These are phyloP conservation scores for Catocala fraxini DNA, from an alignment of 2,888 invertebrate species.

Conservation along the genomic window DNA sequence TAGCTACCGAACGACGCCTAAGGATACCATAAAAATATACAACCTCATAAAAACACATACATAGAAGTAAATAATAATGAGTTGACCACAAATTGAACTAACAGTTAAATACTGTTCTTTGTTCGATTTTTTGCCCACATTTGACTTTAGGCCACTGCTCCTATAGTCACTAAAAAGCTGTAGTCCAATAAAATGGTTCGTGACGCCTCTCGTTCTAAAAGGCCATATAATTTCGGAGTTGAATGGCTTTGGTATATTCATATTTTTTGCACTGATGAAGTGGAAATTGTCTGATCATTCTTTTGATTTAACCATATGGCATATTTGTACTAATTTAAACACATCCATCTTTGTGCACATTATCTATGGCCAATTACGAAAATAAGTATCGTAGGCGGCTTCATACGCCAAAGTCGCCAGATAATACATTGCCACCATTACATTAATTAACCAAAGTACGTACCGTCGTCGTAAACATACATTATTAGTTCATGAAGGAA, in stretches of 20 bases:
- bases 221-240: slow-evolving; percentile 2
- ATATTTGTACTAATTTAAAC: too few species aligned
- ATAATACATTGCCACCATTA: too few species aligned
- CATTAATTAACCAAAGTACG: too few species aligned
- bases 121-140: slow-evolving; percentile 28
- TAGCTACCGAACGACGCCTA: too few species aligned
- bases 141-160: slow-evolving; percentile 42
- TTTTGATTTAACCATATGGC: neutral
- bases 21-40: neutral
- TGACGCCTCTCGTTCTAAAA: slow-evolving; percentile 8
- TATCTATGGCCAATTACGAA: too few species aligned
- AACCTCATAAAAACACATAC: neutral
- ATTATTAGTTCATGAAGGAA: too few species aligned
- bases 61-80: neutral
- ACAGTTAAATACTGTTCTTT: slow-evolving; percentile 40
- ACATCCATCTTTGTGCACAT: too few species aligned
- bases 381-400: too few species aligned
- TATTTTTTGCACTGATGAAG: slow-evolving; percentile 11
- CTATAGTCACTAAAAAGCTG: slow-evolving; percentile 26
- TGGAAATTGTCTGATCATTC: neutral
- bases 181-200: slow-evolving; percentile 9
- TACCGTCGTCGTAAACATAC: too few species aligned
- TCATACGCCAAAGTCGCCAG: too few species aligned
- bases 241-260: neutral
- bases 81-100: neutral